phyloP scores from a whole-genome alignment of 2,113 vertebrate species.

The Merops nubicus region DNA sequence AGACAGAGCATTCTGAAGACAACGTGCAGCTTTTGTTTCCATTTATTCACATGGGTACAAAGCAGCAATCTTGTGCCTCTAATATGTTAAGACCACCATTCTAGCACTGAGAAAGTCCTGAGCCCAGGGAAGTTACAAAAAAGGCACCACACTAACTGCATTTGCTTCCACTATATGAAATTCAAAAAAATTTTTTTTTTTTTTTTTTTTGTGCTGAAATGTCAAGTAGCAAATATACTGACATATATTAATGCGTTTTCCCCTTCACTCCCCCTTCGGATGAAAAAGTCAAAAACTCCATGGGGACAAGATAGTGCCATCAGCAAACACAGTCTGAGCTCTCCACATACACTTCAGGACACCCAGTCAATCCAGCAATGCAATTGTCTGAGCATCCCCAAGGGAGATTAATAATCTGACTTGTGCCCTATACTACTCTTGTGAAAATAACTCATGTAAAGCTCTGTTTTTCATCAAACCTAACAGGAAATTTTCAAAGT shows the following conservation, averaged over 20 bases:
- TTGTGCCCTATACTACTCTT: neutral
- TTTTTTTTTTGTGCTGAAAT: neutral
- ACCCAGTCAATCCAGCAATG: neutral
- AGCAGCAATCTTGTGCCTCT: neutral
- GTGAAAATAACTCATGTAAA: conserved; percentile 6
- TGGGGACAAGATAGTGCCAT: neutral
- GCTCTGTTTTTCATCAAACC: conserved; percentile 29
- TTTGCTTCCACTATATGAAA: neutral
- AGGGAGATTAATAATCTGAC: neutral
- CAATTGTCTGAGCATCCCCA: neutral
- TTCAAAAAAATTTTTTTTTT: too few species aligned
- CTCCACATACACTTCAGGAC: neutral
- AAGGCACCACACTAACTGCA: neutral
- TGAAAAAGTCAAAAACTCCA: neutral
- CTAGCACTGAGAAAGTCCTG: neutral
- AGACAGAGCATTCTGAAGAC: neutral
- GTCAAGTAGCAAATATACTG: neutral
- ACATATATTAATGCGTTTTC: neutral
- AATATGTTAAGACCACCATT: neutral
- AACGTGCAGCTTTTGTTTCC: neutral
- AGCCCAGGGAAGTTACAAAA: neutral
- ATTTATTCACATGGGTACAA: neutral
- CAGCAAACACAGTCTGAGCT: neutral
- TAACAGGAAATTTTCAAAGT: conserved; percentile 15
- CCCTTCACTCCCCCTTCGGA: neutral